Conservation (phyloP, 2,888 invertebrate genomes). For the Drosophila ezoana region DNA sequence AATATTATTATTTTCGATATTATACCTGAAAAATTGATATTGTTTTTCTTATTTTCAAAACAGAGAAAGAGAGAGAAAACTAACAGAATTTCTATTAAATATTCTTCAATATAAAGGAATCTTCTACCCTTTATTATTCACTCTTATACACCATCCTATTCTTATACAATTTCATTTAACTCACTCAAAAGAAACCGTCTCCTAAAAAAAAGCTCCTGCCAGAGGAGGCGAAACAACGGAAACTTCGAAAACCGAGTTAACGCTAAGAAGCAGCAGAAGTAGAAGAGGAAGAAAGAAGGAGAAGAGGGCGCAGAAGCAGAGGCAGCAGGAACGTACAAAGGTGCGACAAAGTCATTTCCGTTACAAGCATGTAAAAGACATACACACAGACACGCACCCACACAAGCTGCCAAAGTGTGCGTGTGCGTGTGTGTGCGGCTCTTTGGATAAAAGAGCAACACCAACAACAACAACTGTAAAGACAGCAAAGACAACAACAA, state of each 20-base stretch:
- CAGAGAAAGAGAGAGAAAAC: no score
- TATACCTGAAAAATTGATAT: no score
- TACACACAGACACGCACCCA: constrained; percentile 36
- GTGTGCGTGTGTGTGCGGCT: constrained; percentile 17
- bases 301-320: constrained; percentile 3
- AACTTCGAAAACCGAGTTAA: neutral
- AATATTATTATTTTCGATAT: no score
- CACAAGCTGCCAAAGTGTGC: constrained; percentile 14
- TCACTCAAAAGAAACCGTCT: neutral
- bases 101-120: no score
- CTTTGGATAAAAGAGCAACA: constrained; percentile 40
- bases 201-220: neutral
- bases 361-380: constrained; percentile 59
- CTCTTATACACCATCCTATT: no score
- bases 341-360: constrained; percentile 65
- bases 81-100: no score
- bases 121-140: no score
- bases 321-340: constrained; percentile 18
- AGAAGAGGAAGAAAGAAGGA: neutral
- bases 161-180: neutral
- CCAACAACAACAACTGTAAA: constrained; percentile 12
- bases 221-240: constrained; percentile 17
- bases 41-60: no score
- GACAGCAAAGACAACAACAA: constrained; percentile 21
- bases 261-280: neutral